Evolutionary conservation across 2,797 vertebrate genomes (phyloP).

Genomic region (Sorex maritimensis): DNA sequence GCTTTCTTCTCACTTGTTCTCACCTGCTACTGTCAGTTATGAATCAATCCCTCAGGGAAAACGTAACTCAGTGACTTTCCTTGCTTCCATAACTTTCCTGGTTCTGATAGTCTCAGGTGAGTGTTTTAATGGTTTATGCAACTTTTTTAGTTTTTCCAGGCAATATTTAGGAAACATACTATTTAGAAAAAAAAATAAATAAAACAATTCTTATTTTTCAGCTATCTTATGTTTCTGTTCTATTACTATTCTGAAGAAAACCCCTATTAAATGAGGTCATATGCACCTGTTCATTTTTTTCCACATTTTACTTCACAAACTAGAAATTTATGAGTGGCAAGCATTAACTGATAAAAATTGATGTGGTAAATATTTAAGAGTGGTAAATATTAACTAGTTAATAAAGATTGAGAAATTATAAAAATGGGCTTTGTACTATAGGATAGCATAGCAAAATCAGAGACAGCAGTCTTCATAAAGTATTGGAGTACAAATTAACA

Average conservation of each 20-base stretch:
- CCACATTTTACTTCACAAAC: neutral
- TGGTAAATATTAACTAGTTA: slow-evolving; percentile 37
- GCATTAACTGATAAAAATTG: no score
- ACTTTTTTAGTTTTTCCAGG: neutral
- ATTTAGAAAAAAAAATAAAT: neutral
- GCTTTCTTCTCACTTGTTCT: neutral
- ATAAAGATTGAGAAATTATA: neutral
- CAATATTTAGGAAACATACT: neutral
- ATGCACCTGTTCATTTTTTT: slow-evolving; percentile 4
- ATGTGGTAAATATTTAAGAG: no score
- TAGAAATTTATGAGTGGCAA: neutral
- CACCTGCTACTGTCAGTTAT: neutral
- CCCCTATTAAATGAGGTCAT: neutral
- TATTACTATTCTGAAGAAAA: neutral
- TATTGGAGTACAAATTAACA: no score
- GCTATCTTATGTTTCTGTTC: neutral
- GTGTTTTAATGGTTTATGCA: neutral
- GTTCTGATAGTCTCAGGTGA: slow-evolving; percentile 9
- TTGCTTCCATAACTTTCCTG: neutral
- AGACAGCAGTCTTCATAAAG: no score
- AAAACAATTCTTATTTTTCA: neutral
- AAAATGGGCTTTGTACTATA: no score
- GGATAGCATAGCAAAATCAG: no score
- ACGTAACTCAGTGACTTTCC: neutral
- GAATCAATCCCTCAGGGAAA: neutral